Evolutionary conservation across 2,113 vertebrate genomes (phyloP), one percentile per base, ranked within the genome.

Genomic region (Ameiurus melas): DNA sequence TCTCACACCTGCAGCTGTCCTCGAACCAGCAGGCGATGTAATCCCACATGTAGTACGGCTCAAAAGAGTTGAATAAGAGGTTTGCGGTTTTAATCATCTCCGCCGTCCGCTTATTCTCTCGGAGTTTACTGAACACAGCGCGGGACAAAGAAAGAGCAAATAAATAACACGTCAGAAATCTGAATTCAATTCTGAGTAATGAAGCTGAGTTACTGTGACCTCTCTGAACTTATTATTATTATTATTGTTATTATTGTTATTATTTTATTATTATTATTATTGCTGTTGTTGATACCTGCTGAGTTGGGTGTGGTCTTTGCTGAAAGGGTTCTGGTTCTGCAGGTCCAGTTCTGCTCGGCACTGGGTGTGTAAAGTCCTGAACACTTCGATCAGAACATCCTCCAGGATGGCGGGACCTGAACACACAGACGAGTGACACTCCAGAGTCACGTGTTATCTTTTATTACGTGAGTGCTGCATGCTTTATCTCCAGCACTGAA

Each of bases 31-130:
- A 96, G 86, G 98, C 97, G 89, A 99, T 97, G 58, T 99, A 99
- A 95, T 99, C 98, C 98, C 98, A 99, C 98, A 99, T 99, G 92
- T 99, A 99, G 93, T 98, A 99, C 62, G 98, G 98, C 95, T 99
- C 98, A 94, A 99, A 99, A 1, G 98, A 99, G 94, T 99, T 99
- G 94, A 99, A 99, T 70, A 99, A 95, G 71, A 99, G 97, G 93
- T 99, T 99, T 88, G 98, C 98, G 78, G 98, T 99, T 97, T 99
- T 99, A 90, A 99, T 99, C 90, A 99, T 92, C 89, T 99, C 98
- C 6, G 98, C 97, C 2, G 98, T 99, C 95, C 97, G 99, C 95
- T 99, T 99, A 93, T 99, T 99, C 94, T 99, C 98, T 89, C 98
- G 94, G 43, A 99, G 94, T 95, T 99, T 99, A 93, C 98, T 99